Base-by-base conservation (phyloP, 2,113 vertebrate genomes). In the Propithecus coquereli region DNA sequence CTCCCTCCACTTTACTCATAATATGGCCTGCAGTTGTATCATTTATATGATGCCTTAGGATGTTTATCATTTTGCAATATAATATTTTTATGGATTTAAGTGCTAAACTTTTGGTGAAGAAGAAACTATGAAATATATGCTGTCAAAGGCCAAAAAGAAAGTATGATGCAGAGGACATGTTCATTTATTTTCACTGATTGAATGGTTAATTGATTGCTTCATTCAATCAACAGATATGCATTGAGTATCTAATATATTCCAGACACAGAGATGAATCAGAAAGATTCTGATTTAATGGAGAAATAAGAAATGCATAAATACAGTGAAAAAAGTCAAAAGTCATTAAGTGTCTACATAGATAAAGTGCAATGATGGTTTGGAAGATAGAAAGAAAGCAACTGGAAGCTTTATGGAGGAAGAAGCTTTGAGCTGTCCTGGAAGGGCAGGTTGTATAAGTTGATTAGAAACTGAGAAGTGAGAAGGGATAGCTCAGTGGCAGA, bases 101-200 rank as follows among this genome's bases (percentile, higher is more conserved):
- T 57, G 52, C 27, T 54, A 70, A 90, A 80, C 27, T 95, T 91
- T 87, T 40, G 14, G 4, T 94, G 27, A n/a, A 63, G 27, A 90
- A 95, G 37, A 94, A 90, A 83, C 12, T 18, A 52, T 57, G 85
- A 90, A 92, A 90, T 50, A 57, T n/a, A 87, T 83, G 43, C 22
- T 91, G 91, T 88, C 30, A 65, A 47, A 61, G n/a, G 34, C 30
- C 30, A 83, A 16, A 65, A 59, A 85, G 52, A 92, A 95, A 18
- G 5, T 37, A 45, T 5, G 47, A 5, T 84, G 90, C 27, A 66
- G 81, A 92, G 40, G 30, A 71, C 47, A 85, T 6, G 23, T 52
- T 91, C 50, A 71, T 68, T 94, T 77, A 59, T 81, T 93, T 92
- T 77, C 59, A 85, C 20, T 80, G 87, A 73, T 54, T 86, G 63